Evolutionary conservation across 2,888 invertebrate genomes (phyloP).

Genomic region (Macaria notata): DNA sequence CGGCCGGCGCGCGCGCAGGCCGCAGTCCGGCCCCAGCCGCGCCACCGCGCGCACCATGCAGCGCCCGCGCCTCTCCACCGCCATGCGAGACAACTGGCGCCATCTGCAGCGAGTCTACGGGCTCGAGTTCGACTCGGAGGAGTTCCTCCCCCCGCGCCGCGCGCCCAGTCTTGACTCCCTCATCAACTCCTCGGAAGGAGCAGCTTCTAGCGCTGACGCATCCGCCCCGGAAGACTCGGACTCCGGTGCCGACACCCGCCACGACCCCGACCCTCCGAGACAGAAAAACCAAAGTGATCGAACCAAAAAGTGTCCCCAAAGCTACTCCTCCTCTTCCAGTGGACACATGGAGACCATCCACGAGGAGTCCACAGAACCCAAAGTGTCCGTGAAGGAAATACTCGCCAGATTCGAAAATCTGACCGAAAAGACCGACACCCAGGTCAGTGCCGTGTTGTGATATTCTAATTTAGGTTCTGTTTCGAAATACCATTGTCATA

Average conservation of each 20-base stretch:
- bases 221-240: conserved; percentile 84
- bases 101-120: conserved; percentile 77
- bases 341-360: conserved; percentile 91
- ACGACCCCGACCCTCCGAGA: conserved; percentile 63
- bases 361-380: conserved; percentile 89
- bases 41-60: conserved; percentile 78
- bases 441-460: conserved; percentile 42
- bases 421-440: conserved; percentile 71
- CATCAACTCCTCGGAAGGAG: conserved; percentile 86
- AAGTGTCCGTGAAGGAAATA: conserved; percentile 92
- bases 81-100: conserved; percentile 82
- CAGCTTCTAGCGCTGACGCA: conserved; percentile 83
- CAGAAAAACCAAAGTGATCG: conserved; percentile 46
- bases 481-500: conserved; percentile 35
- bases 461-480: conserved; percentile 25
- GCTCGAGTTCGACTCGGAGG: conserved; percentile 65
- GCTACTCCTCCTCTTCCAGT: conserved; percentile 81
- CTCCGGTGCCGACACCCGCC: conserved; percentile 85
- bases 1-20: conserved; percentile 28
- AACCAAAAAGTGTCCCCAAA: conserved; percentile 71
- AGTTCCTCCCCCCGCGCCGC: conserved; percentile 59
- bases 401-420: conserved; percentile 90
- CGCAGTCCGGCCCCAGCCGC: conserved; percentile 66
- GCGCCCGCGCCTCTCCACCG: conserved; percentile 76
- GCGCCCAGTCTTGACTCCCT: conserved; percentile 86